Conservation (phyloP, 2,113 vertebrate genomes). For the Corapipo altera region DNA sequence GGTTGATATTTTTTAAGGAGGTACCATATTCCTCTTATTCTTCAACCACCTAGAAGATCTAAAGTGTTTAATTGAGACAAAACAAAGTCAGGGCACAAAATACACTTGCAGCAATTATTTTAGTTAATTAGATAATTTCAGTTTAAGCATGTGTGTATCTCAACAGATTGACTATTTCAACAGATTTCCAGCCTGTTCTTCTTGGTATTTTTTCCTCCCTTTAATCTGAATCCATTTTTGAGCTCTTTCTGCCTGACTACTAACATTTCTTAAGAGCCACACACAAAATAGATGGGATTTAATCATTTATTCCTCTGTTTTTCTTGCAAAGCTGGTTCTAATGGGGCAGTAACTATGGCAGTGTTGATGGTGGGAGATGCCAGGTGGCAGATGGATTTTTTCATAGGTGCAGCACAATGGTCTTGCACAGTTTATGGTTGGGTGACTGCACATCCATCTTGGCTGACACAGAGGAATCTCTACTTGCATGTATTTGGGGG, state of each 20-base stretch:
- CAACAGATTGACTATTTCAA: neutral
- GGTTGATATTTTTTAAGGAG: neutral
- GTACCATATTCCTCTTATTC: neutral
- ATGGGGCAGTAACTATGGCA: neutral
- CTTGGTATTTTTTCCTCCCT: neutral
- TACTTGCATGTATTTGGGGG: neutral
- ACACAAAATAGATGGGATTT: neutral
- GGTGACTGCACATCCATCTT: neutral
- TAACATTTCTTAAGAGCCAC: neutral
- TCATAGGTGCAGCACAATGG: neutral
- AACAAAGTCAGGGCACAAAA: neutral
- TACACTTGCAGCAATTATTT: neutral
- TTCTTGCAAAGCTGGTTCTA: neutral
- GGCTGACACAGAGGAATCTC: neutral
- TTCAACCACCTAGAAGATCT: neutral
- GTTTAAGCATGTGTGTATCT: neutral
- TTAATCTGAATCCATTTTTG: neutral
- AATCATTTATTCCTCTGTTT: neutral
- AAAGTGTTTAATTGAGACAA: neutral
- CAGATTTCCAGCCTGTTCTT: neutral
- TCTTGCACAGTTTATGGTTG: neutral
- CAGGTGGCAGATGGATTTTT: neutral
- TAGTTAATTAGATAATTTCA: neutral
- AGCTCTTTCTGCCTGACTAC: neutral
- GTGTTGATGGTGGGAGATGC: neutral